Conservation (phyloP, 2,888 invertebrate species). For the Limnephilus marmoratus region DNA sequence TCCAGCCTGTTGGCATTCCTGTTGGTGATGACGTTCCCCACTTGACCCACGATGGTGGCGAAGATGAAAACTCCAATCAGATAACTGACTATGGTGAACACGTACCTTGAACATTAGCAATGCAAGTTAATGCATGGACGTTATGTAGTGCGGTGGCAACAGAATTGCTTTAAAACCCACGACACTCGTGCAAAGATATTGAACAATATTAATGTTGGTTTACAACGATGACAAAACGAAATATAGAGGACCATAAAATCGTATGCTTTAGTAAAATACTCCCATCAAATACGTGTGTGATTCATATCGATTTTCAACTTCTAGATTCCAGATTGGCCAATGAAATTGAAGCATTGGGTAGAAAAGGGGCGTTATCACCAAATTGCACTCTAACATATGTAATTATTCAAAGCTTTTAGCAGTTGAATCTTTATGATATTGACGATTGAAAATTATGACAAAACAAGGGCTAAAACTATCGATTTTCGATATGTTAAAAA, state of each 20-base stretch:
- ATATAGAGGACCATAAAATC: neutral
- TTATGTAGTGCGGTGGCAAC: neutral
- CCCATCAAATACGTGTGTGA: too few relatives aligned
- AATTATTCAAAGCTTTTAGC: too few relatives aligned
- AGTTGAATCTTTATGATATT: too few relatives aligned
- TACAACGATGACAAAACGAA: neutral
- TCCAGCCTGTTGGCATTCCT: conserved; percentile 96
- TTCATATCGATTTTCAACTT: too few relatives aligned
- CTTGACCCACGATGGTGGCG: conserved; percentile 98
- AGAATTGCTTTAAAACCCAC: neutral
- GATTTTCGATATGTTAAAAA: too few relatives aligned
- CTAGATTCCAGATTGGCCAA: too few relatives aligned
- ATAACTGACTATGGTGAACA: conserved; percentile 98
- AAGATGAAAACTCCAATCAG: conserved; percentile 98
- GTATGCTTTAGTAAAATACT: neutral
- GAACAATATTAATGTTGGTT: neutral
- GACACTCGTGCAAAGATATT: neutral
- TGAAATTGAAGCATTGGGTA: too few relatives aligned
- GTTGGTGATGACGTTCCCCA: conserved; percentile 98
- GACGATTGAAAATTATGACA: too few relatives aligned
- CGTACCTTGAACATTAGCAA: conserved; percentile 81
- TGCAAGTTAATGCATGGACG: neutral
- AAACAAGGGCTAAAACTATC: too few relatives aligned
- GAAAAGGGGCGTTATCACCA: too few relatives aligned
- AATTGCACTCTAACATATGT: too few relatives aligned